Evolutionary conservation across 2,888 invertebrate species (phyloP), one percentile per base, ranked within the genome.

Genomic region (Scaptomyza reducta): DNA sequence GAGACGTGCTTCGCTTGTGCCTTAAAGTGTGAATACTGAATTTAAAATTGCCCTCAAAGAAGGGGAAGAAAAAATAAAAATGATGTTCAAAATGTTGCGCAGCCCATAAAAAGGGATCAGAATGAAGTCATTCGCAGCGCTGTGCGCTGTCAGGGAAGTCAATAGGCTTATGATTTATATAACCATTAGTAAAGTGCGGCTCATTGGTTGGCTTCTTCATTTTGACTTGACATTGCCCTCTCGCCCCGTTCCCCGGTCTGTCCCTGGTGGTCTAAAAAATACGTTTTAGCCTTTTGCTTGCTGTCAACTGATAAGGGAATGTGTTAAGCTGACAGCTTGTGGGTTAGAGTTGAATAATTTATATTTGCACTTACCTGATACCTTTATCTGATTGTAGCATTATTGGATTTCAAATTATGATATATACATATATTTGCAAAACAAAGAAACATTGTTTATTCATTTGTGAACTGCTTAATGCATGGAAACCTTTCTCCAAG

Each of bases 111-210:
- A 86, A 78, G 71, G 87, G 82, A 82, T 87, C 82, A 76, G 75
- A 46, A 50, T 63, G 71, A 70, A 81, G 74, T 73, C 81, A 53
- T 63, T 70, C 61, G 54, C 55, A 58, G 59, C 25, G 45, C 54
- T 13, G 47, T 47, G 18, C 47, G 59, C 62, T 62, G 64, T 66
- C 67, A 57, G 56, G 58, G 70, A 58, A 79, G 75, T 84, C 84
- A 77, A 84, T 84, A 75, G 88, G 73, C 80, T 86, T 86, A 88
- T 84, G 84, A 84, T 84, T 88, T 84, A 84, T 88, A 77, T 69
- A 27, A 53, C 73, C 87, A 88, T 84, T 88, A 84, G 72, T 60
- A 51, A 46, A 74, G 77, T 74, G 64, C 64, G 73, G 64, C 67
- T 75, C 77, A 83, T 75, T 87, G 77, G 64, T 25, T 16, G 40